Percentiles rank a stretch among this genome's conserved stretches.
These are phyloP conservation scores for Gryllus bimaculatus DNA, from an alignment of 1,140 invertebrate species.

Conservation along the genomic window DNA sequence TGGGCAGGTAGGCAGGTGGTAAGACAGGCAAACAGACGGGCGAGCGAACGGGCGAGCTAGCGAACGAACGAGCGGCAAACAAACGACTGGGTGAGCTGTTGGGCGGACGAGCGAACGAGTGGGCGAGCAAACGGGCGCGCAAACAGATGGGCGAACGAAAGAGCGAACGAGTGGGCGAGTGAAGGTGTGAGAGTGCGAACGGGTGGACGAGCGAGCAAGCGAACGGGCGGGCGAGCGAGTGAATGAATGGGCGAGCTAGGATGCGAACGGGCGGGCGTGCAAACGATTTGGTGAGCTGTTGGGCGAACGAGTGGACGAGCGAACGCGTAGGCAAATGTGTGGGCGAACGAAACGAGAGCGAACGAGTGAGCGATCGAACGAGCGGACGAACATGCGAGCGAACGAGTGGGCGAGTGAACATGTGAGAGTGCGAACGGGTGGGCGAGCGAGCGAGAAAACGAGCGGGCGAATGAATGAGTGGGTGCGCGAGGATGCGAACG, in stretches of 20 bases:
- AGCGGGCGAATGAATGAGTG: background rate
- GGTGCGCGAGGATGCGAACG: no score
- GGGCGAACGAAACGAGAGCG: background rate
- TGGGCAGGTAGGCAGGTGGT: background rate
- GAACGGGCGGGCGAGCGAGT: background rate
- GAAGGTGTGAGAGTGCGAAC: background rate
- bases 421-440: background rate
- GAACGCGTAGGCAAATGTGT: background rate
- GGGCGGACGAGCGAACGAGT: background rate
- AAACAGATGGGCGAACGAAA: background rate
- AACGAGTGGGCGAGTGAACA: background rate
- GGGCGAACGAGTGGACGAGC: no score
- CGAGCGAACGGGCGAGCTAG: background rate
- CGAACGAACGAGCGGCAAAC: no score
- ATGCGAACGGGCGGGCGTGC: no score
- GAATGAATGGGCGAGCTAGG: no score
- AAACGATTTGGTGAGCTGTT: no score
- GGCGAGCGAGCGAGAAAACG: no score
- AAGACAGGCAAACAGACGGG: background rate
- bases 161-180: background rate
- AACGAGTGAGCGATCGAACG: background rate
- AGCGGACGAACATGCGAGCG: background rate
- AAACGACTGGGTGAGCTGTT: no score
- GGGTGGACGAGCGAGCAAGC: background rate
- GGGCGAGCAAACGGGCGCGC: background rate